Conservation (phyloP, 2,113 vertebrate genomes). For the Burhinus oedicnemus region DNA sequence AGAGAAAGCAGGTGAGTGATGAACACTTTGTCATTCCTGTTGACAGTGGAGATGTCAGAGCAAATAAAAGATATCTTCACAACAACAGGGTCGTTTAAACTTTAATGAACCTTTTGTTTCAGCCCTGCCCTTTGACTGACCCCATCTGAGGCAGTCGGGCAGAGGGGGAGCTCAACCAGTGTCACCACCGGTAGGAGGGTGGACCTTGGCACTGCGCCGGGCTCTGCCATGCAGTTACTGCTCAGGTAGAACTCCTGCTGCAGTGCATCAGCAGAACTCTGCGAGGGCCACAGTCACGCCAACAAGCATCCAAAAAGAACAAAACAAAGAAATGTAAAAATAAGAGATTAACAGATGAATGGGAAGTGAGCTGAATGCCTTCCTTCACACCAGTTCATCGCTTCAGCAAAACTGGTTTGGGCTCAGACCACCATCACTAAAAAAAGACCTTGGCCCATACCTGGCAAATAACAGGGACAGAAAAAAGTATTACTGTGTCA, state of each 20-base stretch:
- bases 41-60: constrained; percentile 10
- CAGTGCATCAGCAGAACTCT: neutral
- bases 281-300: neutral
- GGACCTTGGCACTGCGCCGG: fast-evolving
- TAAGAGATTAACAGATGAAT: neutral
- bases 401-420: neutral
- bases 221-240: neutral
- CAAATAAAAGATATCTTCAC: neutral
- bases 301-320: neutral
- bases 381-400: neutral
- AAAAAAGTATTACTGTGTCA: neutral
- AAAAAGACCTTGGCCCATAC: neutral
- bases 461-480: neutral
- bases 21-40: neutral
- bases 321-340: neutral
- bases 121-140: neutral
- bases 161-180: neutral
- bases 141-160: fast-evolving
- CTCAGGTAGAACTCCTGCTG: neutral
- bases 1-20: neutral
- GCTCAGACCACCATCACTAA: neutral
- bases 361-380: neutral
- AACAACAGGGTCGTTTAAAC: neutral
- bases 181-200: fast-evolving
- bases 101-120: constrained; percentile 32